Evolutionary conservation across 2,797 vertebrate species (phyloP), one percentile per base, ranked within the genome.

Genomic region (Amblyopsis hoosieri): DNA sequence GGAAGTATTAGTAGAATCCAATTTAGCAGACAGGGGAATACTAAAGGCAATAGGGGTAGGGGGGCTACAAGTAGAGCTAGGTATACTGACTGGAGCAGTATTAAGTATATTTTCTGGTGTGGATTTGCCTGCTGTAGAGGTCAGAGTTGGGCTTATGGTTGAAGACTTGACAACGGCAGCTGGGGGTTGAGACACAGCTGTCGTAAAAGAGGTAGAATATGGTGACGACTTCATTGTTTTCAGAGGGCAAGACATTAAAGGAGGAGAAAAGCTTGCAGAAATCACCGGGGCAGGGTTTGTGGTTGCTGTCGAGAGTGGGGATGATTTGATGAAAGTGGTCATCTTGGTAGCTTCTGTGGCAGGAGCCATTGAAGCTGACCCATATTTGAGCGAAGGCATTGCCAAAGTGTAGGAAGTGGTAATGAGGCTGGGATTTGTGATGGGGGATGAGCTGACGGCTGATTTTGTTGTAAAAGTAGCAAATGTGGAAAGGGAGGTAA

Each of bases 381-480:
- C 73, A 49, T 79, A 3, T 78, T 81, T 83, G 31, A 82, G 54
- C 15, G 85, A 80, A 0, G 61, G 56, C 49, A 77, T 62, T 0
- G 76, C 78, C 62, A 80, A 58, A 74, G 79, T 71, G 67, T 69
- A 80, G 47, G 84, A 71, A 0, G 81, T 79, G 66, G 72, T 67
- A 64, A 75, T 64, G 29, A 65, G 60, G 63, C 77, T 74, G 1
- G 79, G 75, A 37, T 73, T 79, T 61, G 62, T 42, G 33, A 67
- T 13, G n/a, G 71, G 67, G 58, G 73, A 78, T 1, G 58, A 78
- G n/a, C 68, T 68, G 3, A 57, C 5, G 1, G 63, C 15, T 19
- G 78, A 62, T 57, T 69, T 76, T 31, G 68, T 45, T 29, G 53
- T 53, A 49, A 64, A 51, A 15, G 75, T 64, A 0, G 49, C 51